phyloP scores from a whole-genome alignment of 2,113 vertebrate genomes.

The Cryptoleucopteryx plumbea region DNA sequence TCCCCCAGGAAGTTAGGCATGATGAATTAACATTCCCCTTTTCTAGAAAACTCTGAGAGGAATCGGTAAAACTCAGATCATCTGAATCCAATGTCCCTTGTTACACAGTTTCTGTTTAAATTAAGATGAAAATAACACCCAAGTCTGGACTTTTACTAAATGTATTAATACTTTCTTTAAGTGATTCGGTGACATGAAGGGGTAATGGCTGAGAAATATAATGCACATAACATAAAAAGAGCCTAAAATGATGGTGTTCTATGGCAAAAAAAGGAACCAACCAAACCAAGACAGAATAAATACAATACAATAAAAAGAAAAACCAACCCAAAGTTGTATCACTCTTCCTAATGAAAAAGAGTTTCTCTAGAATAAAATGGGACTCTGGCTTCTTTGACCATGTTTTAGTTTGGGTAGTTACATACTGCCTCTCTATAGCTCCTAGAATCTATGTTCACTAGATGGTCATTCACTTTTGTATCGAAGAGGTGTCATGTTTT shows the following conservation, averaged over 20 bases:
- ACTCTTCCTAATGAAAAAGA: background rate
- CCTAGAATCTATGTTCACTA: background rate
- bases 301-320: background rate
- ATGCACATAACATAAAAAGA: background rate
- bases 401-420: background rate
- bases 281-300: background rate
- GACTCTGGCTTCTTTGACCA: background rate
- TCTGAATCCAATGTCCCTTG: background rate
- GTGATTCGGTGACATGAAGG: background rate
- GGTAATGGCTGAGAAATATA: background rate
- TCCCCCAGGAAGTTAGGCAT: background rate
- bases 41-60: background rate
- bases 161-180: background rate
- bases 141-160: background rate
- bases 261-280: background rate
- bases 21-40: background rate
- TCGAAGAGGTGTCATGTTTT: accelerated
- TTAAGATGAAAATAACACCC: background rate
- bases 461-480: background rate
- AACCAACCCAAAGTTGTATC: accelerated
- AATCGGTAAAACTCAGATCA: background rate
- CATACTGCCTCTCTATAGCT: background rate
- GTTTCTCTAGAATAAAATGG: background rate
- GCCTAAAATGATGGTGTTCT: background rate
- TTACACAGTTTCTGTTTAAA: background rate